These are phyloP conservation scores for Periparus ater DNA, from an alignment of 2,797 vertebrate genomes.

Conservation along the genomic window DNA sequence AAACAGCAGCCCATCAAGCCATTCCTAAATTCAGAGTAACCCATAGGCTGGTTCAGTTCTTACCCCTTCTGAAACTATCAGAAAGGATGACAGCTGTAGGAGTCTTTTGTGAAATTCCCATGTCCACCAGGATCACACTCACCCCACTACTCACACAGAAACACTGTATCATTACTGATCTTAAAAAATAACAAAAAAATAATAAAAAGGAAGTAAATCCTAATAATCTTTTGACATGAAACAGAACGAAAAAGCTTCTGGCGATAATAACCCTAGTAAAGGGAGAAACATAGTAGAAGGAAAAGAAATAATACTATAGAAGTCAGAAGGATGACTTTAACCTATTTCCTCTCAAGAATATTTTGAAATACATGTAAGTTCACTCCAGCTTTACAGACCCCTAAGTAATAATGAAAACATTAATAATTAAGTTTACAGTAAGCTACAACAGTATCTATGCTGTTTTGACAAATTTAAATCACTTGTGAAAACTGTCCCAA, in stretches of 20 bases:
- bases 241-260: not conserved
- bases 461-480: not conserved
- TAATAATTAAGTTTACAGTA: not conserved
- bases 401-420: not conserved
- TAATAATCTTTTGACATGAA: not conserved
- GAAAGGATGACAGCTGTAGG: not conserved
- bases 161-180: not conserved
- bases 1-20: not conserved
- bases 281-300: not conserved
- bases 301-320: not conserved
- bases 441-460: not conserved
- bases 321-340: not conserved
- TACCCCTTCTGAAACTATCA: not conserved
- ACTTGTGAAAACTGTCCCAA: not conserved
- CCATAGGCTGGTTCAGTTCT: not conserved
- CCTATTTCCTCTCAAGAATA: not conserved
- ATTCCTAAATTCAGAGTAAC: not conserved
- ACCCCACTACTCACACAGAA: not conserved
- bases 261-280: not conserved
- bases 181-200: not conserved
- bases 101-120: not conserved
- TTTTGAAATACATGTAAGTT: not conserved
- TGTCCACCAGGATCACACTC: not conserved
- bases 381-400: not conserved
- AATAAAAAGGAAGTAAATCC: not conserved